Evolutionary conservation across 2,113 vertebrate species (phyloP).

Genomic region (Trochalopteron elliotii): DNA sequence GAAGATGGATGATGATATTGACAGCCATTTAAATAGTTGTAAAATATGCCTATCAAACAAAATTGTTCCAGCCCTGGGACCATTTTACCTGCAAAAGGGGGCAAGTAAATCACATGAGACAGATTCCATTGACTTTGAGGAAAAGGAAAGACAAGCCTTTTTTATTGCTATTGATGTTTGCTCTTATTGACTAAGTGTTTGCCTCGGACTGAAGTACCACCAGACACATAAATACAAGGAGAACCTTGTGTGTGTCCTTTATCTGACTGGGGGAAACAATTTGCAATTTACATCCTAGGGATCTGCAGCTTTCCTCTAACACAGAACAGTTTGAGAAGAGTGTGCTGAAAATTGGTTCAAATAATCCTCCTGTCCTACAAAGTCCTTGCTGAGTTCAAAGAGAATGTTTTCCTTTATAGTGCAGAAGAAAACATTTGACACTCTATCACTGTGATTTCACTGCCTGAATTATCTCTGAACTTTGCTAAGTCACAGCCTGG

Average conservation of each 20-base stretch:
- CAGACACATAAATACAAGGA: constrained; percentile 64
- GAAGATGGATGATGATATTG: constrained; percentile 16
- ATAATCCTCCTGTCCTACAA: constrained; percentile 42
- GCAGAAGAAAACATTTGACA: constrained; percentile 31
- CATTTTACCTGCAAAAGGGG: constrained; percentile 38
- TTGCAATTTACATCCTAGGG: constrained; percentile 46
- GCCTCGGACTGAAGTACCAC: constrained; percentile 12
- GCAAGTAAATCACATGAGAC: constrained; percentile 61
- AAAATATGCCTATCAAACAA: constrained; percentile 49
- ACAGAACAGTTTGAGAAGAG: neutral
- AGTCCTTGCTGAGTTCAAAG: constrained; percentile 56
- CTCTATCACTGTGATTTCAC: constrained; percentile 12
- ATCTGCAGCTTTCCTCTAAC: constrained; percentile 15
- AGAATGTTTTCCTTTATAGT: constrained; percentile 45
- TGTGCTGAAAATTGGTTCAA: constrained; percentile 36
- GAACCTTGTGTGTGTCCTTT: constrained; percentile 60
- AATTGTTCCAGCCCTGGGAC: constrained; percentile 32
- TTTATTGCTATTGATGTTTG: constrained; percentile 72
- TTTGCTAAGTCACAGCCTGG: constrained; percentile 3
- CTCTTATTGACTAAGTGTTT: constrained; percentile 69
- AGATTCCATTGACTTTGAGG: constrained; percentile 61
- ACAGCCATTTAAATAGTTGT: constrained; percentile 45
- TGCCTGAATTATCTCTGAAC: constrained; percentile 39
- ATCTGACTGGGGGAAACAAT: constrained; percentile 47
- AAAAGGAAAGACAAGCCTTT: constrained; percentile 57